These are phyloP conservation scores for Drosophila mimica DNA, from an alignment of 2,888 invertebrate genomes.

Conservation along the genomic window DNA sequence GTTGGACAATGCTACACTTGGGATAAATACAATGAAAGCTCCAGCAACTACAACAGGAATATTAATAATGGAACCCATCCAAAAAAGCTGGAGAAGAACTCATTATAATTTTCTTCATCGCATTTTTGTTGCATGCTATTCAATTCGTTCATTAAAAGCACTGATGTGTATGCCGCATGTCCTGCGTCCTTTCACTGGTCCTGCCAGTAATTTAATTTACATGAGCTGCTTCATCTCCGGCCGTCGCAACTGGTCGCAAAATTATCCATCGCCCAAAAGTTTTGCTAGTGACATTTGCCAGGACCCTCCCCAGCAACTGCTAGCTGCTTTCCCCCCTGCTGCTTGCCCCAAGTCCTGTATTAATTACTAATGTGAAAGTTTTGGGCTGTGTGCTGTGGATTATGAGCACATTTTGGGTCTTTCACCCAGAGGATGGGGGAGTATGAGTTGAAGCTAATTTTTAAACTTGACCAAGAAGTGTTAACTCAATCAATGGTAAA, in stretches of 20 bases:
- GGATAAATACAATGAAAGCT: slow-evolving; percentile 23
- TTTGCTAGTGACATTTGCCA: slow-evolving; percentile 50
- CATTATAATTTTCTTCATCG: slow-evolving; percentile 68
- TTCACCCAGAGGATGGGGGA: slow-evolving; percentile 12
- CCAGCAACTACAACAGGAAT: slow-evolving; percentile 12
- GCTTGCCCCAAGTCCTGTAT: too few relatives aligned
- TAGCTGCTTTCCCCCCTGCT: background rate
- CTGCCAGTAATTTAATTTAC: slow-evolving; percentile 67
- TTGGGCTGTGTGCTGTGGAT: slow-evolving; percentile 38
- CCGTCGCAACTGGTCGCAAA: slow-evolving; percentile 46
- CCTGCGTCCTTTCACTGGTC: slow-evolving; percentile 11
- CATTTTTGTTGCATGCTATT: slow-evolving; percentile 53
- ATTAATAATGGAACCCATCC: slow-evolving; percentile 9
- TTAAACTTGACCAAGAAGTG: slow-evolving; percentile 70
- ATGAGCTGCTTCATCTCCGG: slow-evolving; percentile 46
- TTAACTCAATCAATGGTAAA: slow-evolving; percentile 70
- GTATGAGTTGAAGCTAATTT: slow-evolving; percentile 41
- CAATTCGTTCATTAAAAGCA: slow-evolving; percentile 54
- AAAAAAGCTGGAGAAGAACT: slow-evolving; percentile 46
- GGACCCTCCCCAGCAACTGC: slow-evolving; percentile 13
- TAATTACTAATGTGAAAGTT: slow-evolving; percentile 74
- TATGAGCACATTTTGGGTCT: slow-evolving; percentile 49
- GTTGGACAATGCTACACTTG: slow-evolving; percentile 28
- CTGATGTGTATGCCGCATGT: slow-evolving; percentile 22
- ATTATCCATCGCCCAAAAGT: slow-evolving; percentile 60